These are phyloP conservation scores for Reinhardtius hippoglossoides DNA, from an alignment of 2,113 vertebrate genomes.

Conservation along the genomic window DNA sequence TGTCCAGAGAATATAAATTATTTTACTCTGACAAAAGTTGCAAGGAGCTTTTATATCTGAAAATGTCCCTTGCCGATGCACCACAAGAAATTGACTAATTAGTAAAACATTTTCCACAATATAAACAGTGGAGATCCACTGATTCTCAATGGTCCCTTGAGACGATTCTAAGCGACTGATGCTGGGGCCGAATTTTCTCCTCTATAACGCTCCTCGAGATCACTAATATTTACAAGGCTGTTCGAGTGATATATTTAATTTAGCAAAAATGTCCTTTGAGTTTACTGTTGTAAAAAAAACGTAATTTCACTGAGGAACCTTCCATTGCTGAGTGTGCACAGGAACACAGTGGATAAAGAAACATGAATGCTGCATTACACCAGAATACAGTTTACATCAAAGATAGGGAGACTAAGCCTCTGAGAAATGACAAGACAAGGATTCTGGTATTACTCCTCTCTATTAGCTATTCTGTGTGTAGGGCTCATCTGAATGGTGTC, in stretches of 20 bases:
- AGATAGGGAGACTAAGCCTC: slow-evolving; percentile 64
- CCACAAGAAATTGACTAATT: slow-evolving; percentile 22
- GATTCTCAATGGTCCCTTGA: slow-evolving; percentile 2
- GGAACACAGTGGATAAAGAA: slow-evolving; percentile 59
- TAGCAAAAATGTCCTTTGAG: slow-evolving; percentile 6
- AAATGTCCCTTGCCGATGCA: slow-evolving; percentile 38
- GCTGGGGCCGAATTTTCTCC: not conserved
- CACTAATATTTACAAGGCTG: not conserved
- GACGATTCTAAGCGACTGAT: not conserved
- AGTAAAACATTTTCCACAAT: slow-evolving; percentile 8
- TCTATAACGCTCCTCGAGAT: not conserved
- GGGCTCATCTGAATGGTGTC: slow-evolving; percentile 45
- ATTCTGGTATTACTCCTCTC: slow-evolving; percentile 44
- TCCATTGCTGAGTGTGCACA: slow-evolving; percentile 59
- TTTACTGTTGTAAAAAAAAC: slow-evolving; percentile 14
- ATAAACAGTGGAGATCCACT: not conserved
- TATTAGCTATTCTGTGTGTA: slow-evolving; percentile 67
- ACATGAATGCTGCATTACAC: slow-evolving; percentile 57
- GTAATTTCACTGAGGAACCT: slow-evolving; percentile 10
- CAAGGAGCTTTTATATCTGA: slow-evolving; percentile 18
- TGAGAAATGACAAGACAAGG: slow-evolving; percentile 66
- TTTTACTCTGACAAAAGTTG: slow-evolving; percentile 30
- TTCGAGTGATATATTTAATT: not conserved
- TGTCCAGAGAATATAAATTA: slow-evolving; percentile 58
- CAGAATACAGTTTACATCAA: slow-evolving; percentile 48